Conservation (phyloP, 2,113 vertebrate species). For the Chionodraco myersi region DNA sequence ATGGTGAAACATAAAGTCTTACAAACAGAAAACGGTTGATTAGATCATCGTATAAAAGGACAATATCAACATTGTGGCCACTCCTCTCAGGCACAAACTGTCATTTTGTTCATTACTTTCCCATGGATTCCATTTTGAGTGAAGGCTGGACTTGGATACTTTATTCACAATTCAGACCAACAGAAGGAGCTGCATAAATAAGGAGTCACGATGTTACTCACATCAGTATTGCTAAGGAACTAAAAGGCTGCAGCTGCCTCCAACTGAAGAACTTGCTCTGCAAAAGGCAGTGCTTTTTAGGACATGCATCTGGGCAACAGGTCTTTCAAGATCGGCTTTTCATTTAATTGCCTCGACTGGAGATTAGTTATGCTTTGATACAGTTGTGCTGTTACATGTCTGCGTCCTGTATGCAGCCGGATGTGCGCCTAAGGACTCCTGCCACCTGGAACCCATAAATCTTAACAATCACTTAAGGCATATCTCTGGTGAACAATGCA, state of each 20-base stretch:
- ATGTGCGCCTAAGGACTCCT: constrained; percentile 35
- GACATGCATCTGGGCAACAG: constrained; percentile 40
- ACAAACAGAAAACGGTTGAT: constrained; percentile 26
- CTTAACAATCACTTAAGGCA: neutral
- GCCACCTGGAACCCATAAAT: constrained; percentile 44
- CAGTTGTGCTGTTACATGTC: constrained; percentile 45
- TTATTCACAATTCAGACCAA: constrained; percentile 8
- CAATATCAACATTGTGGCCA: constrained; percentile 1
- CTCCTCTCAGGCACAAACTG: constrained; percentile 21
- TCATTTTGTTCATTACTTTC: constrained; percentile 26
- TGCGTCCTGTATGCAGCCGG: constrained; percentile 37
- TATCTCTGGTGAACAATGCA: constrained; percentile 14
- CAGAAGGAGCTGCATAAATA: neutral
- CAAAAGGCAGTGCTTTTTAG: constrained; percentile 21
- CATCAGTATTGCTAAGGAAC: neutral
- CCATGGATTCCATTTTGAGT: neutral
- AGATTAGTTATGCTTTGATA: constrained; percentile 28
- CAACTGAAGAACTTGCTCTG: neutral
- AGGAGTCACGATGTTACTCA: constrained; percentile 2
- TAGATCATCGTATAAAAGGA: constrained; percentile 1
- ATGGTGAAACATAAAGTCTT: neutral
- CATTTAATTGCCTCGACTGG: neutral
- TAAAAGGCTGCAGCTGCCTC: constrained; percentile 28
- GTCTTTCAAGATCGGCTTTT: constrained; percentile 37
- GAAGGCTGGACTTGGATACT: constrained; percentile 13